Percentiles rank a stretch among this genome's conserved stretches.
Conservation (phyloP, 2,797 vertebrate genomes). For the Rhinichthys osculus region DNA sequence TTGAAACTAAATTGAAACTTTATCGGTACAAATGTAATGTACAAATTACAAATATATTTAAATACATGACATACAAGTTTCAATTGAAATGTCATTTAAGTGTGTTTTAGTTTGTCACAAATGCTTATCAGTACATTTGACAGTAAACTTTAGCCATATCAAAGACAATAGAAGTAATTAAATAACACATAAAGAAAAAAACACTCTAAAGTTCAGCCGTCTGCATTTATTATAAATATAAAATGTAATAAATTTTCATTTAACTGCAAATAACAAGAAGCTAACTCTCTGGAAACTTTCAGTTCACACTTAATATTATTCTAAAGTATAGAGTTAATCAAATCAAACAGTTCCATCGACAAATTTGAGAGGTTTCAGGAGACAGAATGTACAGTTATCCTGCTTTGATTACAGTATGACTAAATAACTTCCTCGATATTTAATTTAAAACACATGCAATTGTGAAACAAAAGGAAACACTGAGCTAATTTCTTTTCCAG, state of each 20-base stretch:
- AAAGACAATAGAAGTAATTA: no score
- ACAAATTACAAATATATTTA: background rate
- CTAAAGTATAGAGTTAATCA: background rate
- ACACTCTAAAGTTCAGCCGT: no score
- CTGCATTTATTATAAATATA: no score
- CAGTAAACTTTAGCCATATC: background rate
- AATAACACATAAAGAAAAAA: background rate
- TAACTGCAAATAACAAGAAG: background rate
- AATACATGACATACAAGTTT: background rate
- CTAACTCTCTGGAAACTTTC: background rate
- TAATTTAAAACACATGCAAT: slow-evolving; percentile 20
- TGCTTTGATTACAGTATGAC: background rate
- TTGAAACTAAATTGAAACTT: background rate
- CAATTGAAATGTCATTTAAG: background rate
- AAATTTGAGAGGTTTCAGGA: background rate
- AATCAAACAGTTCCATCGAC: background rate
- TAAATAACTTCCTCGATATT: background rate
- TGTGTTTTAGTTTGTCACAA: background rate
- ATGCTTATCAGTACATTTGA: background rate
- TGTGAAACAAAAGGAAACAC: slow-evolving; percentile 19
- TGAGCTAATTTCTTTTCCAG: slow-evolving; percentile 9
- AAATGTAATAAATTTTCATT: background rate
- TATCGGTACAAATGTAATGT: background rate
- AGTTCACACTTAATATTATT: background rate
- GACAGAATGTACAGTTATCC: background rate